Evolutionary conservation across 2,888 invertebrate genomes (phyloP), one percentile per base, ranked within the genome.

Genomic region (Drosophila borborema): DNA sequence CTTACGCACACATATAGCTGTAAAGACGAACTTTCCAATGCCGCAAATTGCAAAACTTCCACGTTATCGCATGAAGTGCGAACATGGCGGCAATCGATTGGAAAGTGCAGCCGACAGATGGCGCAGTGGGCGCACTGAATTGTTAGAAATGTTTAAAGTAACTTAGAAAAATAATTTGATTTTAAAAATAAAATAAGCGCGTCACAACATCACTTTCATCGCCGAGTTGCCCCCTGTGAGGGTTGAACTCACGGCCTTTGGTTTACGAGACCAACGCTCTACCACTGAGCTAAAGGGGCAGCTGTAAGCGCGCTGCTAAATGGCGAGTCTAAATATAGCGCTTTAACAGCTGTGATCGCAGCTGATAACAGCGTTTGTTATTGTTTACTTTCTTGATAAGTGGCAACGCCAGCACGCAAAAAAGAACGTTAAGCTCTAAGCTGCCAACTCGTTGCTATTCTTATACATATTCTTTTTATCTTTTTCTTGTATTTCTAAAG

Each of bases 1-100:
- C 28, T 3, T 9, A 23, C 28, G 7, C 23, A 16, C 41, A n/a
- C 16, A 54, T n/a, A 23, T 66, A 58, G 61, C 72, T 73, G 66
- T 68, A 77, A 82, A 77, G 85, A 75, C 86, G 54, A 87, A 87
- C 85, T 87, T 87, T 87, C 69, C 87, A 71, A 70, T 83, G 87
- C 87, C 87, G 89, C 87, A 87, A 87, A 90, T 87, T 87, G 90
- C 87, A 84, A 87, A 87, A 87, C 87, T 87, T 90, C 76, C 66
- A 80, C 86, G 76, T 88, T 86, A 86, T 89, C 83, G 86, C 77
- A 80, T 80, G 86, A 87, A 89, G 87, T 87, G 90, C 86, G 89
- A 87, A 87, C 87, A 90, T 76, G 84, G 72, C 64, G 73, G 75
- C 87, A 90, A 88, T 88, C 90, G 90, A 90, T 90, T 90, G 87